Conservation (phyloP, 2,888 invertebrate species). For the Machimus atricapillus region DNA sequence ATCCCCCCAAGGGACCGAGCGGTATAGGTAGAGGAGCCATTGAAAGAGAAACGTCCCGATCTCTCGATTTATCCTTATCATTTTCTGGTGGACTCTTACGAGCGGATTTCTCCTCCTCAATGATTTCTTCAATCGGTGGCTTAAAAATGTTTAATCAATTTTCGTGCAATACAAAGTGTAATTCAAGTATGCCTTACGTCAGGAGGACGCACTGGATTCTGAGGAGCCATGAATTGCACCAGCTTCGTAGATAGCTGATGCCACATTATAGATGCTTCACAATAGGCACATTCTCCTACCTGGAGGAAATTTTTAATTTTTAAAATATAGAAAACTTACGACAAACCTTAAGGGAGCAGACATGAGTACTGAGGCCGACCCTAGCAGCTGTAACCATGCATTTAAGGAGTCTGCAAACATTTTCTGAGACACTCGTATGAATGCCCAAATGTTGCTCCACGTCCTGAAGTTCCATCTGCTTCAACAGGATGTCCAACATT, state of each 20-base stretch:
- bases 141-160: conserved; percentile 50
- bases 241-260: conserved; percentile 87
- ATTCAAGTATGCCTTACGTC: conserved; percentile 68
- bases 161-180: neutral
- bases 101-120: conserved; percentile 70
- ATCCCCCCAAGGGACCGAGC: conserved; percentile 61
- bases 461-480: conserved; percentile 92
- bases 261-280: conserved; percentile 93
- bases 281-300: conserved; percentile 82
- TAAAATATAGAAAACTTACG: neutral
- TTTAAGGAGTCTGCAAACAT: conserved; percentile 76
- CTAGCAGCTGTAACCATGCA: conserved; percentile 79
- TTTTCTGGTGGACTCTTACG: conserved; percentile 76
- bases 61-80: conserved; percentile 70
- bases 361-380: conserved; percentile 70
- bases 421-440: conserved; percentile 75
- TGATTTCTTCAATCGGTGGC: conserved; percentile 73
- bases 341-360: conserved; percentile 65
- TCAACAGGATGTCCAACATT: conserved; percentile 93
- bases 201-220: conserved; percentile 75
- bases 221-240: conserved; percentile 80
- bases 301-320: conserved; percentile 43
- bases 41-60: conserved; percentile 66
- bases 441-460: conserved; percentile 82
- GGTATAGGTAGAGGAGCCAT: conserved; percentile 63